Evolutionary conservation across 2,888 invertebrate species (phyloP).

Genomic region (Drosophila anomelani): DNA sequence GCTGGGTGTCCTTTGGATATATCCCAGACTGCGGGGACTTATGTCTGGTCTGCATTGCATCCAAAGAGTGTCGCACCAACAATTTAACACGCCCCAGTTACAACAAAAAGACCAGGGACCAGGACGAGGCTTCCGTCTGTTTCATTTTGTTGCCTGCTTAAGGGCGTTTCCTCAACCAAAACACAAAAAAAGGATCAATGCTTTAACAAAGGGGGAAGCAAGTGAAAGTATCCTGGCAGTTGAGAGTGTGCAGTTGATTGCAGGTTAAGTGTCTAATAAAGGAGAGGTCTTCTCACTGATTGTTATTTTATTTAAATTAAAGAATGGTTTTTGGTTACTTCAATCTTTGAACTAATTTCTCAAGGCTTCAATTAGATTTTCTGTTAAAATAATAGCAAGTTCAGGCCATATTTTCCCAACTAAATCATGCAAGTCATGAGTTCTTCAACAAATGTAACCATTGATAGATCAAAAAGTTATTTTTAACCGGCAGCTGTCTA

Average conservation of each 20-base stretch:
- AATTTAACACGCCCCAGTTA: slow-evolving; percentile 68
- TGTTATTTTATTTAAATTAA: not conserved
- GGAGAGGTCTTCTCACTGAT: not conserved
- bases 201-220: slow-evolving; percentile 26
- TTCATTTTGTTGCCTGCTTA: slow-evolving; percentile 63
- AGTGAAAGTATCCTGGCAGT: slow-evolving; percentile 53
- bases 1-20: slow-evolving; percentile 7
- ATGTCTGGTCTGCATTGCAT: slow-evolving; percentile 55
- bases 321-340: not conserved
- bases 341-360: not conserved
- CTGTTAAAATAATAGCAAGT: not conserved
- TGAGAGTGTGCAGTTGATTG: slow-evolving; percentile 23
- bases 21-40: slow-evolving; percentile 37
- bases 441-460: not conserved
- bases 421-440: not conserved
- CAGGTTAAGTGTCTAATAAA: slow-evolving; percentile 14
- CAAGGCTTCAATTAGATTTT: not conserved
- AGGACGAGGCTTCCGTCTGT: slow-evolving; percentile 33
- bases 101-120: slow-evolving; percentile 25
- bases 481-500: slow-evolving; percentile 5
- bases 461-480: slow-evolving; percentile 8
- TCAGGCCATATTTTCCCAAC: not conserved
- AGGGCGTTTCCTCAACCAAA: slow-evolving; percentile 22
- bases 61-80: slow-evolving; percentile 69
- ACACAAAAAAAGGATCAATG: slow-evolving; percentile 5